Percentiles rank a stretch among this genome's conserved stretches.
Conservation (phyloP, 2,113 vertebrate genomes). For the Zosterops borbonicus region DNA sequence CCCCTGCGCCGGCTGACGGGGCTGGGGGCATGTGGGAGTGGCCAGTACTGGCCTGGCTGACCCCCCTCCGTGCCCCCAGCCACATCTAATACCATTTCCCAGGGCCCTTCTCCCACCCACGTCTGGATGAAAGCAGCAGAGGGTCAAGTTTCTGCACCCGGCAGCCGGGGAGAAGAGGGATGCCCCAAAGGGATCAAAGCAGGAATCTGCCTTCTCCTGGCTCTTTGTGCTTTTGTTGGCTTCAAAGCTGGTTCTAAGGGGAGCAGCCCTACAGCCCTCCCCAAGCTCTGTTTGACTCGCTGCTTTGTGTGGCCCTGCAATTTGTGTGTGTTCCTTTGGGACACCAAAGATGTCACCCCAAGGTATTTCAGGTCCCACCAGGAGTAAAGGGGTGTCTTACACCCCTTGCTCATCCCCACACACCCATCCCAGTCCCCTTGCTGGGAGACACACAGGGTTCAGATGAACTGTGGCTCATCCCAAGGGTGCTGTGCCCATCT, state of each 20-base stretch:
- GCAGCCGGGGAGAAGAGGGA: conserved; percentile 2
- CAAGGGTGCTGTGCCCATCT: accelerated
- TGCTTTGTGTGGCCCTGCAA: background rate
- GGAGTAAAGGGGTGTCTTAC: background rate
- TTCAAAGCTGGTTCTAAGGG: background rate
- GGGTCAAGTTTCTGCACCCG: conserved; percentile 6
- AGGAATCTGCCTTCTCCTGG: background rate
- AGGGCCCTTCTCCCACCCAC: conserved; percentile 28
- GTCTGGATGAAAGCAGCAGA: background rate
- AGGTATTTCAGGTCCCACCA: background rate
- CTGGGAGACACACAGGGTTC: background rate
- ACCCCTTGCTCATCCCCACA: background rate
- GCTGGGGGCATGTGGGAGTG: background rate
- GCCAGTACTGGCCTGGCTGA: background rate
- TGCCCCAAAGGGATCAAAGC: conserved; percentile 42
- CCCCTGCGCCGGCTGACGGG: background rate
- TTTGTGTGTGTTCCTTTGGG: background rate
- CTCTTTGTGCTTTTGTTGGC: background rate
- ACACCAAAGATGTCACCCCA: background rate
- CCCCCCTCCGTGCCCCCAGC: background rate
- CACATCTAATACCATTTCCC: background rate
- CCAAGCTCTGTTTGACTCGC: accelerated
- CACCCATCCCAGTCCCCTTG: background rate
- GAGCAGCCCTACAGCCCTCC: background rate
- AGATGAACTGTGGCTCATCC: accelerated